Base-by-base conservation (phyloP, 2,113 vertebrate genomes). In the Semnornis frantzii region DNA sequence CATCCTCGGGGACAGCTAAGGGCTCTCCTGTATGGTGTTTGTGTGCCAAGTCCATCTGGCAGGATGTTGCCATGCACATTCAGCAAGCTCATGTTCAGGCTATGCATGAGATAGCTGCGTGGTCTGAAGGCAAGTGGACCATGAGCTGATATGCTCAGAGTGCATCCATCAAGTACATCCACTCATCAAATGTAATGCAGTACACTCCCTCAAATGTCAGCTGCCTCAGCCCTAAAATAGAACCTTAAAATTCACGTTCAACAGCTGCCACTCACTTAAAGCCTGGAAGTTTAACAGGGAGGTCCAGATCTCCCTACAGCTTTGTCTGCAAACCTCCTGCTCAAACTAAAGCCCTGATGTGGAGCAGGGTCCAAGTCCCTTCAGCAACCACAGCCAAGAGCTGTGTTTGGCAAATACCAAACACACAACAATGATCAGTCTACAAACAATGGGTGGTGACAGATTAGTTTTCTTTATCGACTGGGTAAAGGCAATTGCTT, bases 101-200 rank as follows among this genome's bases (percentile, higher is more conserved):
- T 71, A 0, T 1, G 24, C 3, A 18, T 0, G 0, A 87, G 60
- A 55, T 5, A 68, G 62, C n/a, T 42, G 44, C 9, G 2, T 7
- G n/a, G 18, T 82, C 68, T 74, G 79, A 90, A 88, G 79, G 28
- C 27, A 87, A 77, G 88, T 8, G 69, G 37, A 59, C 46, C 72
- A 20, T 3, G 8, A 88, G 65, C 19, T 58, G 58, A 28, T 62
- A 59, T 46, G 64, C 18, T 73, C 50, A 50, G 12, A 27, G 34
- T 31, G 44, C 50, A 55, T n/a, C 71, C 63, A 39, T 70, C 59
- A 89, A 85, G 89, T 30, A 50, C 74, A 72, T 23, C 25, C 54
- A 39, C 7, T 39, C 46, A 82, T 54, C 37, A 80, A 66, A 79
- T 44, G 44, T 55, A 82, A 39, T 10, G 39, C 21, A 64, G 12